Evolutionary conservation across 2,113 vertebrate genomes (phyloP).

Genomic region (Megaptera novaeangliae): DNA sequence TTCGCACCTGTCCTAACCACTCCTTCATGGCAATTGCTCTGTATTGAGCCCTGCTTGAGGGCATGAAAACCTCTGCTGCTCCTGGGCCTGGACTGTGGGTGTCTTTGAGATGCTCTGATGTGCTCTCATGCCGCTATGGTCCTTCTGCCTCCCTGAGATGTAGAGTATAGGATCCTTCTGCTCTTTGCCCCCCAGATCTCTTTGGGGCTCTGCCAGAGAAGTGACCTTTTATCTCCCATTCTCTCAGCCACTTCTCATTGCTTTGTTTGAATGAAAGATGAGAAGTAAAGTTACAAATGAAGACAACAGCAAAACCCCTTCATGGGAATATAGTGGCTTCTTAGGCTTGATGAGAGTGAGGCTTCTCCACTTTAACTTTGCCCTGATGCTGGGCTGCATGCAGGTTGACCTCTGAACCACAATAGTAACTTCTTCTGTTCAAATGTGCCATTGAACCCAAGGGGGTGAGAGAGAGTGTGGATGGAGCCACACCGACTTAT

Average conservation of each 20-base stretch:
- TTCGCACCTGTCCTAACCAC: neutral
- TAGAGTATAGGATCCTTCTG: neutral
- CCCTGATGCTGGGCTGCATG: neutral
- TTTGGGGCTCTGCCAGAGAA: neutral
- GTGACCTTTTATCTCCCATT: neutral
- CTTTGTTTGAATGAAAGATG: neutral
- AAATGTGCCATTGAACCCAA: neutral
- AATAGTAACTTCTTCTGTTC: neutral
- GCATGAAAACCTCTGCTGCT: neutral
- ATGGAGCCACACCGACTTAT: neutral
- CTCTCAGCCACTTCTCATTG: neutral
- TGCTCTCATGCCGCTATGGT: rapidly evolving
- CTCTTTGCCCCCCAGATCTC: neutral
- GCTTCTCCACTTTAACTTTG: neutral
- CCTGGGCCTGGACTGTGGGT: neutral
- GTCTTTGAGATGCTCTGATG: rapidly evolving
- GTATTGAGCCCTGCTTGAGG: neutral
- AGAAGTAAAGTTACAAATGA: neutral
- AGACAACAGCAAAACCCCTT: neutral
- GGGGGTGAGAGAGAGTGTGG: neutral
- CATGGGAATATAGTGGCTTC: neutral
- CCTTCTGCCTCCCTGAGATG: neutral
- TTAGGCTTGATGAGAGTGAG: neutral
- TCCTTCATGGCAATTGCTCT: neutral
- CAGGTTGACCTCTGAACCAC: neutral